These are phyloP conservation scores for Setipinna tenuifilis DNA, from an alignment of 2,797 vertebrate genomes.

Conservation along the genomic window DNA sequence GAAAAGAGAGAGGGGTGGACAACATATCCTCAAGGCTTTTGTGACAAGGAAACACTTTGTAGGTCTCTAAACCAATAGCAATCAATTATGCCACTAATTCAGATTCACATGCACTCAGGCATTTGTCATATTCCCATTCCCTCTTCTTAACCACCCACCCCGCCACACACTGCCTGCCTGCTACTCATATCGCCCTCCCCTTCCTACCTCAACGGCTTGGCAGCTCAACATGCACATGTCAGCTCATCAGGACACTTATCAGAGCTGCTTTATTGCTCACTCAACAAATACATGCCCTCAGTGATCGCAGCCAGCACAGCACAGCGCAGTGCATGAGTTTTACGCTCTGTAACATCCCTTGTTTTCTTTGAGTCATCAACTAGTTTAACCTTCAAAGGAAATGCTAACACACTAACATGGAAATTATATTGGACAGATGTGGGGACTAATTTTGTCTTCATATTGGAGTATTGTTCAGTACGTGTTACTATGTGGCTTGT, in stretches of 20 bases:
- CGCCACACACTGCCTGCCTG: slow-evolving; percentile 36
- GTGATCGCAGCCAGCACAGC: slow-evolving; percentile 27
- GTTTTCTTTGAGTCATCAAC: background rate
- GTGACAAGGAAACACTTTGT: slow-evolving; percentile 49
- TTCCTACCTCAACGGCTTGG: slow-evolving; percentile 42
- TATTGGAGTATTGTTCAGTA: background rate
- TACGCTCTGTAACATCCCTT: background rate
- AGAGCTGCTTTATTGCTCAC: slow-evolving; percentile 54
- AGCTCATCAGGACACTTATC: slow-evolving; percentile 60
- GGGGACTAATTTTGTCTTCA: background rate
- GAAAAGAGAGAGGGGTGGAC: slow-evolving; percentile 32
- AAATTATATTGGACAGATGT: background rate
- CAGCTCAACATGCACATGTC: slow-evolving; percentile 58
- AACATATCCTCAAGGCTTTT: slow-evolving; percentile 48
- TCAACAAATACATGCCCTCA: slow-evolving; percentile 58
- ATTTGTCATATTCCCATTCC: slow-evolving; percentile 45
- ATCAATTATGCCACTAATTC: slow-evolving; percentile 58
- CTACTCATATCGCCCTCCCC: background rate
- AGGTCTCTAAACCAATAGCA: slow-evolving; percentile 42
- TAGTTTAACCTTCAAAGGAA: background rate
- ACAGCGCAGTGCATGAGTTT: background rate
- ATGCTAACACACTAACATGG: too few relatives aligned
- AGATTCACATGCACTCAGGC: slow-evolving; percentile 55
- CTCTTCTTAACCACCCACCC: slow-evolving; percentile 49
- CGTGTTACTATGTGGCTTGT: background rate